Conservation (phyloP, 2,113 vertebrate genomes). For the Fregetta grallaria region DNA sequence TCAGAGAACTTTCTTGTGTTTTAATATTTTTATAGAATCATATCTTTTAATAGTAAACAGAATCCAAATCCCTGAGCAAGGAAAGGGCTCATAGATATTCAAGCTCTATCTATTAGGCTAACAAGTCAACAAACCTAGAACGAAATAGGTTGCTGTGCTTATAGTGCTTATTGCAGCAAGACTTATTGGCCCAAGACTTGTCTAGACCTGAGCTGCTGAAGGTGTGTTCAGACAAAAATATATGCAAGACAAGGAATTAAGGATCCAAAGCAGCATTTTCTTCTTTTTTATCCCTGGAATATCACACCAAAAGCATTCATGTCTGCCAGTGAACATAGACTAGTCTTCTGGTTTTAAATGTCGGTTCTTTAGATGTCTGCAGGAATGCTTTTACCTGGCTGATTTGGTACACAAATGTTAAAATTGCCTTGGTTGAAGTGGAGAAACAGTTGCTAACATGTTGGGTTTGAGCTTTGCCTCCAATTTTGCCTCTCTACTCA, state of each 20-base stretch:
- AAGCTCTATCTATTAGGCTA: background rate
- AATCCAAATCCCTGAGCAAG: background rate
- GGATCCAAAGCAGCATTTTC: background rate
- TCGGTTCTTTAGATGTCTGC: background rate
- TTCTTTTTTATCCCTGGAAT: background rate
- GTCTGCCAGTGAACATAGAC: background rate
- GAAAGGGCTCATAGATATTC: slow-evolving; percentile 17
- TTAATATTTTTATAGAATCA: background rate
- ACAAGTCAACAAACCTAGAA: slow-evolving; percentile 28
- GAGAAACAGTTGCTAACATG: background rate
- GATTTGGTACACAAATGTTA: background rate
- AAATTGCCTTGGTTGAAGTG: background rate
- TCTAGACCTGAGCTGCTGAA: background rate
- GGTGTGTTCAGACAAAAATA: background rate
- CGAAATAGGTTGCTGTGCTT: background rate
- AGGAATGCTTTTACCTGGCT: background rate
- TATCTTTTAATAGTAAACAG: background rate
- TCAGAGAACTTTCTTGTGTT: background rate
- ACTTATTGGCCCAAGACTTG: background rate
- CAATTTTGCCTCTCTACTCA: background rate
- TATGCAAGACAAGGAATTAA: background rate
- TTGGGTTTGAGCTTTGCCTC: background rate
- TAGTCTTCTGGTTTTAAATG: background rate
- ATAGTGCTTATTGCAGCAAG: background rate
- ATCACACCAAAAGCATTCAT: background rate